A percentile compares a stretch with the other conserved stretches of the same genome.
phyloP scores from a whole-genome alignment of 1,140 invertebrate genomes.

The Antheraea pernyi region DNA sequence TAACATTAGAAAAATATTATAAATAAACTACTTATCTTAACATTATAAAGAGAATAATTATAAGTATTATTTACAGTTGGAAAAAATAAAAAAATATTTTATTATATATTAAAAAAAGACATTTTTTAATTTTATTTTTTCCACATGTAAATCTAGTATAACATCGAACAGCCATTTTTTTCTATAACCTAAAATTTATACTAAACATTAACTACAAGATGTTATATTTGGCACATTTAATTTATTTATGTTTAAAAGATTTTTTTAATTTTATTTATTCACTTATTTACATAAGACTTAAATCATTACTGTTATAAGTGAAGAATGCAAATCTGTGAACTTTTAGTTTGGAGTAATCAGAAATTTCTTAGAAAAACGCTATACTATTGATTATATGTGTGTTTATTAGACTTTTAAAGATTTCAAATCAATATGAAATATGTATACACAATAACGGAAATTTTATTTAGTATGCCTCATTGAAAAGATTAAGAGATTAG shows the following conservation, averaged over 20 bases:
- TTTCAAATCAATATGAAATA: too few species aligned
- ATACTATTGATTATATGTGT: too few species aligned
- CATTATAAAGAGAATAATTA: slow-evolving; percentile 10
- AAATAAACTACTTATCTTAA: slow-evolving; percentile 24
- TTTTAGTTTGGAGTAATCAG: too few species aligned
- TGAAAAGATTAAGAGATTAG: too few species aligned
- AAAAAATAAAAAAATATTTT: too few species aligned
- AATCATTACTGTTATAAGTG: too few species aligned
- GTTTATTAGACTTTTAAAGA: too few species aligned
- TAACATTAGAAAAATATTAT: slow-evolving; percentile 46
- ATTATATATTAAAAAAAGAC: not conserved
- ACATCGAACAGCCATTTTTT: slow-evolving; percentile 32
- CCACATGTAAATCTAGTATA: slow-evolving; percentile 23
- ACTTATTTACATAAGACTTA: not conserved
- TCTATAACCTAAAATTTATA: slow-evolving; percentile 23
- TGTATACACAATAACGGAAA: too few species aligned
- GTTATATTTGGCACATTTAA: slow-evolving; percentile 27
- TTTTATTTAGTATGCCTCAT: too few species aligned
- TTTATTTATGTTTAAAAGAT: slow-evolving; percentile 11
- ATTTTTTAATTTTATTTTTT: not conserved
- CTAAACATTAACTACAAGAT: slow-evolving; percentile 8
- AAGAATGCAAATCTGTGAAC: too few species aligned
- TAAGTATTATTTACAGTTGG: not conserved
- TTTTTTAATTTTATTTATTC: not conserved
- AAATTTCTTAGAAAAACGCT: too few species aligned